Evolutionary conservation across 2,888 invertebrate species (phyloP), one percentile per base, ranked within the genome.

Genomic region (Drosophila pseudotalamancana): DNA sequence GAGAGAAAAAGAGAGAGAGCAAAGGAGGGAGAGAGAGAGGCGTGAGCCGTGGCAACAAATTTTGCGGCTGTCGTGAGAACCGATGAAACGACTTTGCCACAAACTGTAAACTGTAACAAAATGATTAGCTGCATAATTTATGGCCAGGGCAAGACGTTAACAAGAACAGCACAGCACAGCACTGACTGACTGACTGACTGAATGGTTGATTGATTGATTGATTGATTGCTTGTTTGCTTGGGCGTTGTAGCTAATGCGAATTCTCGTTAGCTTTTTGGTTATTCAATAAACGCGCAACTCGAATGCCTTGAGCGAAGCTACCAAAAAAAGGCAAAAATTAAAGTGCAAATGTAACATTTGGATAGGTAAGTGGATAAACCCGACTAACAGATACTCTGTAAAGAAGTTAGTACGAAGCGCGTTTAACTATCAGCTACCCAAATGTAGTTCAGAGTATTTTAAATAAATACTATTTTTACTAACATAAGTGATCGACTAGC

Each of bases 51-150:
- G 45, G 53, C 49, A 62, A 57, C 62, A 57, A n/a, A 76, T 74
- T 78, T 77, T 81, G 85, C 85, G 82, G 78, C 75, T 68, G 56
- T 86, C 86, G 83, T 86, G 80, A 86, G 80, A 86, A 74, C 56
- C 43, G 29, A 43, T 43, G 49, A 48, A 55, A 35, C 21, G 40
- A 48, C 27, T 62, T 65, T 12, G 60, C 68, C 59, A 35, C 73
- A 54, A 54, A 62, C 48, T 61, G 63, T 63, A 87, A 82, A 82
- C 85, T 87, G 87, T 82, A 82, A 81, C 81, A 77, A 81, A 81
- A 71, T 74, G 81, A 83, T 81, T 84, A 87, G 72, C 69, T 63
- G 70, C 77, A 74, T 73, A 73, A 80, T 81, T 87, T 87, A 80
- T 80, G 84, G 81, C 56, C 74, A 60, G 59, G 63, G 42, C 42